Percentiles rank a stretch among this genome's conserved stretches.
phyloP scores from a whole-genome alignment of 2,888 invertebrate species.

The Phortica magna region DNA sequence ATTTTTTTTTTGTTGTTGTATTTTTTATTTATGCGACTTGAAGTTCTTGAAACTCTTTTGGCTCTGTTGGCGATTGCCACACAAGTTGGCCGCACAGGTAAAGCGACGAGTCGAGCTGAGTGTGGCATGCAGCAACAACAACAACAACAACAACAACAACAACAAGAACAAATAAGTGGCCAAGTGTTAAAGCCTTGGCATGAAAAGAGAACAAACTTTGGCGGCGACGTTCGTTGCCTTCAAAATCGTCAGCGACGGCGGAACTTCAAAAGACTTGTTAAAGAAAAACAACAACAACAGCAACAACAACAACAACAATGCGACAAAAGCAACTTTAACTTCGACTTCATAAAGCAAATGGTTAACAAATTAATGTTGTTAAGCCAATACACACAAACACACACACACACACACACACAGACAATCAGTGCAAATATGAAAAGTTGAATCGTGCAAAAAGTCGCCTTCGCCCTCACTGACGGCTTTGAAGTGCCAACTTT shows the following conservation, averaged over 20 bases:
- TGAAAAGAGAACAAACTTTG: not conserved
- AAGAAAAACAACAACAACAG: not conserved
- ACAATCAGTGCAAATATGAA: not conserved
- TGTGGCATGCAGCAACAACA: slow-evolving; percentile 3
- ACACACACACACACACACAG: slow-evolving; percentile 2
- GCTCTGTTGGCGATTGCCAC: slow-evolving; percentile 12
- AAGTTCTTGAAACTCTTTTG: not conserved
- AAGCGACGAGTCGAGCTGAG: not conserved
- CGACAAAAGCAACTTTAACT: no score
- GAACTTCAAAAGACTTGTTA: slow-evolving; percentile 2
- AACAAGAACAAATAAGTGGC: slow-evolving; percentile 8
- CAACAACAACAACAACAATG: not conserved
- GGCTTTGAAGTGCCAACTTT: no score
- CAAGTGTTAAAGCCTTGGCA: not conserved
- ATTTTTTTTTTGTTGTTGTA: not conserved
- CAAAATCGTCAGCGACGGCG: not conserved
- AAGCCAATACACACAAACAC: not conserved
- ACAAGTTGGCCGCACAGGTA: slow-evolving; percentile 24
- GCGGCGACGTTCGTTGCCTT: not conserved
- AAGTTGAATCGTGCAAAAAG: no score
- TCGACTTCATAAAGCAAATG: no score
- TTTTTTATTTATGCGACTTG: not conserved
- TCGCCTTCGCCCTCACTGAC: no score
- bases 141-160: slow-evolving; percentile 17
- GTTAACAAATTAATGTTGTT: no score